Conservation (phyloP, 1,140 invertebrate species). For the Drosophila fuyamai region DNA sequence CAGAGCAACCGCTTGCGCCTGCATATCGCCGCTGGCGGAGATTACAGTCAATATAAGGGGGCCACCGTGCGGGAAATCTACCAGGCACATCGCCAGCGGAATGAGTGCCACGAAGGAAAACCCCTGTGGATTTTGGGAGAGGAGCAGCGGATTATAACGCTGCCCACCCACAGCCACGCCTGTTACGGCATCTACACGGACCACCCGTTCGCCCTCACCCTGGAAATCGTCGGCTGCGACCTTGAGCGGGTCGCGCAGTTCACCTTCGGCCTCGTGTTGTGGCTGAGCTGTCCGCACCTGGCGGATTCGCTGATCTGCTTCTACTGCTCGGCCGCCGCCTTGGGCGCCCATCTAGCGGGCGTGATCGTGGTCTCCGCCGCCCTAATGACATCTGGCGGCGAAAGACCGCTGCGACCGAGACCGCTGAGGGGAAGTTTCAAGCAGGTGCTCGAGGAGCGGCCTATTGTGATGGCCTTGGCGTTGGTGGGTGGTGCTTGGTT, state of each 20-base stretch:
- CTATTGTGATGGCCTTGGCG: neutral
- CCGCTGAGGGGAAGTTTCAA: conserved; percentile 8
- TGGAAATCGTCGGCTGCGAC: conserved; percentile 1
- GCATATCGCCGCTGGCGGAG: neutral
- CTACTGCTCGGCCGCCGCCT: conserved; percentile 1
- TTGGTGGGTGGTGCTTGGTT: neutral
- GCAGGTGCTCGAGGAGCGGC: conserved; percentile 5
- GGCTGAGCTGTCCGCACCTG: neutral
- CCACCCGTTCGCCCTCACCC: neutral
- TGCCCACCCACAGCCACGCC: neutral
- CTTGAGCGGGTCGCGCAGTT: conserved; percentile 13
- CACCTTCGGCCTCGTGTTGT: neutral
- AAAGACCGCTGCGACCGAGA: neutral
- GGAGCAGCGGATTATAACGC: neutral
- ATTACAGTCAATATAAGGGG: conserved; percentile 20
- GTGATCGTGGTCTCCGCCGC: neutral
- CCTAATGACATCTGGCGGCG: neutral
- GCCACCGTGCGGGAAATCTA: neutral
- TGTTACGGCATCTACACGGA: conserved; percentile 24
- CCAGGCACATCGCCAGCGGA: neutral
- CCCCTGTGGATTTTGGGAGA: neutral
- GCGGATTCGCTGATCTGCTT: neutral
- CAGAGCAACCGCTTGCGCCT: conserved; percentile 11
- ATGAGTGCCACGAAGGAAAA: conserved; percentile 1
- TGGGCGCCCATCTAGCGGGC: conserved; percentile 15